Base-by-base conservation (phyloP, 2,113 vertebrate genomes). In the Haemorhous mexicanus region DNA sequence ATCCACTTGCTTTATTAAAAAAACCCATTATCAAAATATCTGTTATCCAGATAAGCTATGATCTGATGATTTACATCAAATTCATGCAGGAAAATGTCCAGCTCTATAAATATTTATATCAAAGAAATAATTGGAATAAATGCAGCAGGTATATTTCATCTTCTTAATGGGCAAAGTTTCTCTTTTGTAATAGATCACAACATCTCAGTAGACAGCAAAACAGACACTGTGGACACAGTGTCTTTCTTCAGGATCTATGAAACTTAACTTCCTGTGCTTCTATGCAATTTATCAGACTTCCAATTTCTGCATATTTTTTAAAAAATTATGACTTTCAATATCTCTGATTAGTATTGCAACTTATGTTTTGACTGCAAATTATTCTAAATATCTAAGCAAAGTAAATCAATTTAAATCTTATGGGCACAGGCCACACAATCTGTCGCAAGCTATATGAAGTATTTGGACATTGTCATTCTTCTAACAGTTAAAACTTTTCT, bases 41-140 rank as follows among this genome's bases (percentile, higher is more conserved):
- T 66, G 41, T 94, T 89, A 89, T 90, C 23, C 82, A 88, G 39
- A 13, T 93, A 79, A 95, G 76, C 72, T 73, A 49, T 74, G 32
- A 88, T 46, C 14, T 87, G 70, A 37, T 96, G 63, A 96, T 96
- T 96, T 96, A 87, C 4, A 84, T 77, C 64, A 84, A 88, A 93
- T 95, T 91, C 69, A 90, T 95, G 55, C 49, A 91, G 61, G 30
- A 93, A 95, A 96, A 95, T 93, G 59, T 94, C 76, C 89, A 84
- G 59, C 56, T 96, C 97, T 94, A 96, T 97, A 97, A 97, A 97
- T 97, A 97, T 96, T 98, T 94, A 94, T 93, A 73, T 78, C 58
- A 89, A 77, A 84, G 80, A 82, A 93, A 94, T 94, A 97, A 97
- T 77, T 90, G 50, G 58, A 96, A 97, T 49, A 95, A 96, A 91